Percentiles rank a stretch among this genome's conserved stretches.
These are phyloP conservation scores for Zalophus californianus DNA, from an alignment of 2,797 vertebrate species.

Conservation along the genomic window DNA sequence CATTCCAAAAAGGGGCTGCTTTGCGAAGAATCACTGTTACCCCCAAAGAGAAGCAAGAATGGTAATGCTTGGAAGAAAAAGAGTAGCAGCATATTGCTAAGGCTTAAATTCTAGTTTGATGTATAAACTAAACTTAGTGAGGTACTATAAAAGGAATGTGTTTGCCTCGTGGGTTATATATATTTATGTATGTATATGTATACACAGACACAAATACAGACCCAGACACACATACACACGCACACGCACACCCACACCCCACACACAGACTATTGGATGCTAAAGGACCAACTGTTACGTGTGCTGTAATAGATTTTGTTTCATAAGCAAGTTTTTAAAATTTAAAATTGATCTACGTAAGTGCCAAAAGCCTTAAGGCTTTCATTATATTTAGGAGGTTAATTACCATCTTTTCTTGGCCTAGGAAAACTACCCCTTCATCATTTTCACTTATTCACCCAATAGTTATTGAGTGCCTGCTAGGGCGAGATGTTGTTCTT, in stretches of 20 bases:
- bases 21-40: not conserved
- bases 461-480: not conserved
- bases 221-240: not conserved
- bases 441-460: conserved; percentile 38
- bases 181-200: not conserved
- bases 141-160: not conserved
- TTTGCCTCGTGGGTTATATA: not conserved
- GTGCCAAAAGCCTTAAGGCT: conserved; percentile 57
- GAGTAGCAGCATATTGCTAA: not conserved
- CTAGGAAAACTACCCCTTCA: not conserved
- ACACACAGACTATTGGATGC: not conserved
- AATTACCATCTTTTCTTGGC: conserved; percentile 37
- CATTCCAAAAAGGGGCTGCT: not conserved
- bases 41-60: not conserved
- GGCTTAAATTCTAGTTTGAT: conserved; percentile 14
- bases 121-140: conserved; percentile 13
- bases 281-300: not conserved
- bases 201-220: not conserved
- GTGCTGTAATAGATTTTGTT: conserved; percentile 3
- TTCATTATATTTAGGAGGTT: conserved; percentile 40
- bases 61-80: not conserved
- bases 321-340: conserved; percentile 51
- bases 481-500: conserved; percentile 1
- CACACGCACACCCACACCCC: not conserved
- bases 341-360: conserved; percentile 50